A percentile compares a stretch with the other conserved stretches of the same genome.
Conservation (phyloP, 37 sponge, comb jelly and placozoan species). For the Ephydatia muelleri region DNA sequence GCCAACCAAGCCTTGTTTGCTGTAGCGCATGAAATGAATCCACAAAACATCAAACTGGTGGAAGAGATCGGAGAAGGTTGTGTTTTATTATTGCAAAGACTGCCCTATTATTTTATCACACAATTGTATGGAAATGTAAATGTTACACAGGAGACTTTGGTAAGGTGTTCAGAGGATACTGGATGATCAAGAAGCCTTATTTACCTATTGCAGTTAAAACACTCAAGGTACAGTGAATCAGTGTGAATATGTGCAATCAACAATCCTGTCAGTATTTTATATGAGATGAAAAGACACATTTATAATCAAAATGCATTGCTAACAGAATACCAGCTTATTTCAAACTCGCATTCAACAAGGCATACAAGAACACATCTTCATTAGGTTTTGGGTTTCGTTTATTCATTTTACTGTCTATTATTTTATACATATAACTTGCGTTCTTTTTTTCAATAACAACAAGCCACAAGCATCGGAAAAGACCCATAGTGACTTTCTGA, state of each 20-base stretch:
- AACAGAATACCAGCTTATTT: too few relatives aligned
- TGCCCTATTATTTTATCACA: background rate
- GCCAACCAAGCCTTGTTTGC: conserved; percentile 53
- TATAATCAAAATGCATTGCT: too few relatives aligned
- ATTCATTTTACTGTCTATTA: background rate
- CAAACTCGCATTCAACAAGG: too few relatives aligned
- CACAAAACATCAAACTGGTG: conserved; percentile 31
- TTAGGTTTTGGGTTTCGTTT: background rate
- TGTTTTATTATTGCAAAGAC: background rate
- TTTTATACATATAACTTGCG: background rate
- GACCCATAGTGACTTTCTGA: conserved; percentile 65
- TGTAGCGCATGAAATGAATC: conserved; percentile 67
- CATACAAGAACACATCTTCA: too few relatives aligned
- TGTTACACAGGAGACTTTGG: conserved; percentile 84
- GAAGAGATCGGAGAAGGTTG: conserved; percentile 75
- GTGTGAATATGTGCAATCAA: too few relatives aligned
- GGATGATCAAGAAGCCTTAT: conserved; percentile 27
- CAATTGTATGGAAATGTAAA: background rate
- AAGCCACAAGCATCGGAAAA: conserved; percentile 59
- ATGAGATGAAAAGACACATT: too few relatives aligned
- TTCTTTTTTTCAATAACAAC: background rate
- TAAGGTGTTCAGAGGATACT: conserved; percentile 68
- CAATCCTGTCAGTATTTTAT: too few relatives aligned
- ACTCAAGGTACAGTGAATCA: conserved; percentile 50
- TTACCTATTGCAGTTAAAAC: conserved; percentile 78